These are phyloP conservation scores for Guaruba guarouba DNA, from an alignment of 2,113 vertebrate genomes.

Conservation along the genomic window DNA sequence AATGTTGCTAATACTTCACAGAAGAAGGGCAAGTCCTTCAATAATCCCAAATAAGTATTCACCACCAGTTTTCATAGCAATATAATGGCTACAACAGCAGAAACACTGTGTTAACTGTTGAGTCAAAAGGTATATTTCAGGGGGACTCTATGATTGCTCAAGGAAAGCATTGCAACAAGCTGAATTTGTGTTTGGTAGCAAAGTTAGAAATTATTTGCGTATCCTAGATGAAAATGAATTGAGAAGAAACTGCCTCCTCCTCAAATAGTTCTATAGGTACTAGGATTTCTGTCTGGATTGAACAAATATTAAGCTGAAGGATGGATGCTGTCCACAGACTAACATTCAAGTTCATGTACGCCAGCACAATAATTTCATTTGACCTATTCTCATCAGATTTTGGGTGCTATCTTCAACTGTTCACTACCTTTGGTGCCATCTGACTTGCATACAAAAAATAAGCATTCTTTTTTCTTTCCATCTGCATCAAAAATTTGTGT, in stretches of 20 bases:
- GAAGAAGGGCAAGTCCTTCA: slow-evolving; percentile 28
- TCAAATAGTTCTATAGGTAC: neutral
- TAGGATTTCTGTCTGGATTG: neutral
- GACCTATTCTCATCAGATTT: neutral
- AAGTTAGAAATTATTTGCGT: neutral
- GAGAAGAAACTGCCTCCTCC: neutral
- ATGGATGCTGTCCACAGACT: neutral
- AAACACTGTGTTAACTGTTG: neutral
- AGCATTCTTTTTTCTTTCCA: neutral
- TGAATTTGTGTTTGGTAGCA: neutral
- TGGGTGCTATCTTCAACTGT: neutral
- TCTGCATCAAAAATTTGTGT: neutral
- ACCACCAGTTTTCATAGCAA: neutral
- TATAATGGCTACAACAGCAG: neutral
- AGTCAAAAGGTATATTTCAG: neutral
- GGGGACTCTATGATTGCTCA: neutral
- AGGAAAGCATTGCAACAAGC: neutral
- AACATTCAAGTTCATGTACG: neutral
- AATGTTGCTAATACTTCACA: neutral
- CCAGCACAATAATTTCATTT: neutral
- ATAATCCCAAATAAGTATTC: neutral
- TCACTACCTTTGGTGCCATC: neutral
- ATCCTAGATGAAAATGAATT: neutral
- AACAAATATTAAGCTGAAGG: neutral
- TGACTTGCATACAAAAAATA: neutral